Percentiles rank a stretch among this genome's conserved stretches.
Evolutionary conservation across 2,797 vertebrate species (phyloP).

Genomic region (Liparis tanakae): DNA sequence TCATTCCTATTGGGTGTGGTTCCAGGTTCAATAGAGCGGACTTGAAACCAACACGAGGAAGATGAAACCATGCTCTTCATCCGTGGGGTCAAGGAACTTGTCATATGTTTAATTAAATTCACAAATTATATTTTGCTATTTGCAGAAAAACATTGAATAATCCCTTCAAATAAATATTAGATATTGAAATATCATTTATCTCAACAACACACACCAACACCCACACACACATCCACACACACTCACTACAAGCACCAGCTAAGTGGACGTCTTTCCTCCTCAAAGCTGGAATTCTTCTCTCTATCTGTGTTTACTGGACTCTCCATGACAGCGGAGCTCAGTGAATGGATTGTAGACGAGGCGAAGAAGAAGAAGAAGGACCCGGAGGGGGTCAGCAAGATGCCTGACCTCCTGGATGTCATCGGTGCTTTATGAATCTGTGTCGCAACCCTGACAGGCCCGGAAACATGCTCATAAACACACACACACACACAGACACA

Average conservation of each 20-base stretch:
- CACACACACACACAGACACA: slow-evolving; percentile 13
- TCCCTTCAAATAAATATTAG: background rate
- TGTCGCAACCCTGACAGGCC: slow-evolving; percentile 53
- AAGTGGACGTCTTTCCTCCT: background rate
- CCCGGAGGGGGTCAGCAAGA: slow-evolving; percentile 38
- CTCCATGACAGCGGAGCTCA: slow-evolving; percentile 6
- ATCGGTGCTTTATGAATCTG: slow-evolving; percentile 64
- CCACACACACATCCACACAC: background rate
- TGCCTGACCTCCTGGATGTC: slow-evolving; percentile 51
- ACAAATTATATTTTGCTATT: background rate
- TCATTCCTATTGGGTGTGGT: background rate
- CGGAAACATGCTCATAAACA: slow-evolving; percentile 44
- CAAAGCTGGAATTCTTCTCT: background rate
- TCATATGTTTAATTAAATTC: background rate
- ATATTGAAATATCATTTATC: background rate
- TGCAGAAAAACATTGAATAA: background rate
- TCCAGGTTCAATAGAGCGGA: background rate
- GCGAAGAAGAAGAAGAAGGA: slow-evolving; percentile 36
- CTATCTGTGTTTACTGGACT: slow-evolving; percentile 10
- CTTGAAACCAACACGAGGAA: background rate
- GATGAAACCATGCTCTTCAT: background rate
- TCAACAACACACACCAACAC: background rate
- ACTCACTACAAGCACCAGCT: background rate
- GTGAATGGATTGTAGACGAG: slow-evolving; percentile 26
- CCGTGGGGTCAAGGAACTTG: background rate